These are phyloP conservation scores for Apodemia duryi DNA, from an alignment of 2,888 invertebrate genomes.

Conservation along the genomic window DNA sequence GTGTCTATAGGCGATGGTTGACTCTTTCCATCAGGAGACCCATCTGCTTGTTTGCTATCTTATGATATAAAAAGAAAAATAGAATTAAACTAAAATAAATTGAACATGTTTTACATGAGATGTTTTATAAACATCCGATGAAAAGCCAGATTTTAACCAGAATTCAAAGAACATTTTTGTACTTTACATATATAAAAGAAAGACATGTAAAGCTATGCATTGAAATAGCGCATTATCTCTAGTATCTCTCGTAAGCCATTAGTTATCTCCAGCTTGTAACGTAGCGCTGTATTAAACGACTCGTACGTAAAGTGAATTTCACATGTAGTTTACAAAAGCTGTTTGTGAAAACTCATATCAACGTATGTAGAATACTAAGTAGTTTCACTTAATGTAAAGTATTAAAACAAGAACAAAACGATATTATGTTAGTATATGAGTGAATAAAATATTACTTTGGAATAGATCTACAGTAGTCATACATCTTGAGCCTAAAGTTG, in stretches of 20 bases:
- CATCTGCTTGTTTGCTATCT: no score
- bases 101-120: neutral
- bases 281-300: slow-evolving; percentile 22
- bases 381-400: neutral
- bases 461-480: no score
- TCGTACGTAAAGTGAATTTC: slow-evolving; percentile 15
- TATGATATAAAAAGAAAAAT: no score
- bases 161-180: slow-evolving; percentile 16
- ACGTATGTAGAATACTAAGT: slow-evolving; percentile 1
- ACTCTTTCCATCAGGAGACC: no score
- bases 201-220: slow-evolving; percentile 24
- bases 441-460: no score
- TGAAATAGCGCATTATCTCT: slow-evolving; percentile 31
- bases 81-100: neutral
- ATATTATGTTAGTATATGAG: neutral
- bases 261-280: slow-evolving; percentile 24
- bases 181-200: slow-evolving; percentile 17
- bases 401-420: neutral
- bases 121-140: neutral
- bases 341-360: slow-evolving; percentile 3
- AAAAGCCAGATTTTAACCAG: slow-evolving; percentile 2
- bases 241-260: slow-evolving; percentile 26
- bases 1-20: no score
- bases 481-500: no score
- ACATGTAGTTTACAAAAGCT: slow-evolving; percentile 2